A percentile compares a stretch with the other conserved stretches of the same genome.
These are phyloP conservation scores for Ginglymostoma cirratum DNA, from an alignment of 2,113 vertebrate species.

Conservation along the genomic window DNA sequence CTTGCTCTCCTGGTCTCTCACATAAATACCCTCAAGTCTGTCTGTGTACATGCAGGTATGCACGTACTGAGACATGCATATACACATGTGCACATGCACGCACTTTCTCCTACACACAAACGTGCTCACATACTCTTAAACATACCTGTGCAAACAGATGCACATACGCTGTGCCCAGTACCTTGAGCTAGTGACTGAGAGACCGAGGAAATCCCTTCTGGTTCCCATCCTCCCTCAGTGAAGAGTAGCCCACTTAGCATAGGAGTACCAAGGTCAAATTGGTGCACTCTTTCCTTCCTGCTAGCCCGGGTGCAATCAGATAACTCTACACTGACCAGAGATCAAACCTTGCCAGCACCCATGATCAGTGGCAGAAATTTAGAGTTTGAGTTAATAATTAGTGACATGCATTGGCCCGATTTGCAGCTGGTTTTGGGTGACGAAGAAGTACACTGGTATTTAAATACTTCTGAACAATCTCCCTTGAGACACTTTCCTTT, in stretches of 20 bases:
- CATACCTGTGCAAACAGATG: too few species aligned
- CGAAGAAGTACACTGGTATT: background rate
- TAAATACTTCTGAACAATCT: background rate
- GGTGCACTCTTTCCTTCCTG: background rate
- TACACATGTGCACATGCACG: too few species aligned
- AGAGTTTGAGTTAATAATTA: background rate
- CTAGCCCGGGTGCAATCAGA: background rate
- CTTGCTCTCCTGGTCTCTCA: too few species aligned
- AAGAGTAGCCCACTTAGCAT: background rate
- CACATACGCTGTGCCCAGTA: background rate
- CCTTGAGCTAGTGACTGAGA: background rate
- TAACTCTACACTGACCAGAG: background rate
- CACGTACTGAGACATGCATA: too few species aligned
- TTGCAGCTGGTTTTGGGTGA: background rate
- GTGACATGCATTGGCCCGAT: background rate
- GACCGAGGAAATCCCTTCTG: background rate
- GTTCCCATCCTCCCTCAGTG: too few species aligned
- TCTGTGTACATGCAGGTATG: too few species aligned
- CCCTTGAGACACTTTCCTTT: background rate
- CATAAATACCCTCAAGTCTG: too few species aligned
- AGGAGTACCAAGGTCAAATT: background rate
- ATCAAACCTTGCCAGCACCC: background rate
- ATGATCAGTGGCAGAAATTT: background rate
- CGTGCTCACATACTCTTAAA: too few species aligned
- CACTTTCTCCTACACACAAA: too few species aligned